phyloP scores from a whole-genome alignment of 2,113 vertebrate species.

The Oreotragus oreotragus region DNA sequence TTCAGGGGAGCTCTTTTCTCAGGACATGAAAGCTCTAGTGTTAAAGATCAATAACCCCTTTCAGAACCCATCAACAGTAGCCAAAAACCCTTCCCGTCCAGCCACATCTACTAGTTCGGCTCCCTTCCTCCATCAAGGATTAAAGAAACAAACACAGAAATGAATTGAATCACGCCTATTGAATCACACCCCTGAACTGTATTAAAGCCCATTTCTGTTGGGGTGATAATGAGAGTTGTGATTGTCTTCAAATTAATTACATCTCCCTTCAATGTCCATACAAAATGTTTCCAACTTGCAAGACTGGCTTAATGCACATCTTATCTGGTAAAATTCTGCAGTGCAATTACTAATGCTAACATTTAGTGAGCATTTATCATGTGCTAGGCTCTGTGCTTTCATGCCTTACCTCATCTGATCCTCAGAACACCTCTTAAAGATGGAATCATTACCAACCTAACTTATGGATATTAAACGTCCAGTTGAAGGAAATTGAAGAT shows the following conservation, averaged over 20 bases:
- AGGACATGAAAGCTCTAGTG: not conserved
- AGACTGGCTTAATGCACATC: not conserved
- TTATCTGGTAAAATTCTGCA: not conserved
- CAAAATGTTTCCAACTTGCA: not conserved
- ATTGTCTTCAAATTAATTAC: not conserved
- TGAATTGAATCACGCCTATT: not conserved
- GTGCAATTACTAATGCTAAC: not conserved
- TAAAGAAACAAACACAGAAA: not conserved
- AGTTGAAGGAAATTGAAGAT: not conserved
- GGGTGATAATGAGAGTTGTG: not conserved
- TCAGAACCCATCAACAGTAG: not conserved
- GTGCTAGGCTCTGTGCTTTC: not conserved
- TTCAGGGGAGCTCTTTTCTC: not conserved
- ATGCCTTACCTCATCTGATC: not conserved
- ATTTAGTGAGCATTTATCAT: not conserved
- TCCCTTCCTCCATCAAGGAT: not conserved
- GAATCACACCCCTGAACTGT: not conserved
- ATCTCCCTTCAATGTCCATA: not conserved
- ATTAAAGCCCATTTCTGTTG: not conserved
- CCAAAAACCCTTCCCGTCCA: not conserved
- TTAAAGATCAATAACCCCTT: slow-evolving; percentile 30
- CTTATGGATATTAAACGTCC: not conserved
- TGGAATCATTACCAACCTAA: not conserved
- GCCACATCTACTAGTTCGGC: not conserved
- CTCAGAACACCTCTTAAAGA: not conserved